These are phyloP conservation scores for Opisthocomus hoazin DNA, from an alignment of 2,113 vertebrate species.

Conservation along the genomic window DNA sequence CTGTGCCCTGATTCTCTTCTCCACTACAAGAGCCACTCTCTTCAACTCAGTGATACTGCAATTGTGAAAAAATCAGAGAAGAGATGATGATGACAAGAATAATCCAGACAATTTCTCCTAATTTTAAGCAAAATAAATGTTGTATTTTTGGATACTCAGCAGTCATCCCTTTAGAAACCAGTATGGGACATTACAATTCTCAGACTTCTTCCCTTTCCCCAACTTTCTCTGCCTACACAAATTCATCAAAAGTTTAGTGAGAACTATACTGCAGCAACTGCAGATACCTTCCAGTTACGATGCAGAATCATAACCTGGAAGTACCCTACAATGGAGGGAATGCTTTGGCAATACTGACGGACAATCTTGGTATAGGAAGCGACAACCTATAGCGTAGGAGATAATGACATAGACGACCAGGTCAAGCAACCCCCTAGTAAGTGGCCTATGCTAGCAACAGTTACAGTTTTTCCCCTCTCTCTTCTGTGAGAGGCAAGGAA, in stretches of 20 bases:
- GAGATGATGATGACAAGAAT: background rate
- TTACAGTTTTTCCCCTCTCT: background rate
- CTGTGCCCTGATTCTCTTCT: background rate
- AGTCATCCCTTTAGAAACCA: background rate
- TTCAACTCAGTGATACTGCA: background rate
- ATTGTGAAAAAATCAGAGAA: background rate
- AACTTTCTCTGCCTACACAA: background rate
- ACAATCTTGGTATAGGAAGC: background rate
- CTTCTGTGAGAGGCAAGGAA: background rate
- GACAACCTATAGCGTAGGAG: background rate
- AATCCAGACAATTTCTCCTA: background rate
- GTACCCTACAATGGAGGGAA: fast-evolving
- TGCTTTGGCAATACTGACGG: background rate
- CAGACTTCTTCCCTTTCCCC: background rate
- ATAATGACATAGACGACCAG: background rate
- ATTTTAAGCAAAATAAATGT: background rate
- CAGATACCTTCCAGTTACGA: background rate
- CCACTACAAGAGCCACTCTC: background rate
- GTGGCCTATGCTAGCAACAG: background rate
- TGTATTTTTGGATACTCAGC: background rate
- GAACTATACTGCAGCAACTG: background rate
- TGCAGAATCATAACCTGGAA: background rate
- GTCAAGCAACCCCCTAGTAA: background rate
- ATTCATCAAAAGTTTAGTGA: background rate
- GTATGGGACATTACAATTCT: background rate